Base-by-base conservation (phyloP, 2,888 invertebrate genomes). In the Hipparchia sbordonii region DNA sequence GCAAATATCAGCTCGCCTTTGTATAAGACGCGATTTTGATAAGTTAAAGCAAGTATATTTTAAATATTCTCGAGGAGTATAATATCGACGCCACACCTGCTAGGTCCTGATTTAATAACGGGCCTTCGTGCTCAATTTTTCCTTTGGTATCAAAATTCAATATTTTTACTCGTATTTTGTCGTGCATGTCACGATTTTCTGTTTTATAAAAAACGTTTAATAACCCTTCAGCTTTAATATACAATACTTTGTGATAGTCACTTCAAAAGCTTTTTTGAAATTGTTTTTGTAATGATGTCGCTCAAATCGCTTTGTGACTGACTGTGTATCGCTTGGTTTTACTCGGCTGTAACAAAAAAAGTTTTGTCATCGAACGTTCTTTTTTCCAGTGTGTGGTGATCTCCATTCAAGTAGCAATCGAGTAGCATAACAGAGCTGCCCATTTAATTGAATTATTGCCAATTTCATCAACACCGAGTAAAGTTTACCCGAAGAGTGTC, bases 81-180 rank as follows among this genome's bases (percentile, higher is more conserved):
- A 85, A 88, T 87, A 88, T 87, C 82, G 80, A 75, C 70, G 78
- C 80, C 84, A 79, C 91, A 91, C 91, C 91, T 91, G 91, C 81
- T 81, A 81, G 84, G 77, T 80, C 79, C 82, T 86, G 85, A 90
- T 91, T 91, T 91, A 91, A 91, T 91, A 92, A 90, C 87, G 83
- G 81, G 80, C 85, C 80, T 86, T 79, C 85, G 78, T 85, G 87
- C 88, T 87, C 88, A 87, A 89, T 89, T 77, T 85, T 86, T 84
- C 81, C 81, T 83, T 82, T 84, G 84, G 86, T 85, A 82, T 86
- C 83, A 80, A 85, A 87, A 87, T 86, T 87, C 82, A 83, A 86
- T 85, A 87, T 88, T 84, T 83, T 84, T 82, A 80, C 23, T 8
- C 23, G 57, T 57, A 23, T 79, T 79, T 79, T 68, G 77, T 46